Conservation (phyloP, 2,113 vertebrate genomes). For the Megaceryle maxima region DNA sequence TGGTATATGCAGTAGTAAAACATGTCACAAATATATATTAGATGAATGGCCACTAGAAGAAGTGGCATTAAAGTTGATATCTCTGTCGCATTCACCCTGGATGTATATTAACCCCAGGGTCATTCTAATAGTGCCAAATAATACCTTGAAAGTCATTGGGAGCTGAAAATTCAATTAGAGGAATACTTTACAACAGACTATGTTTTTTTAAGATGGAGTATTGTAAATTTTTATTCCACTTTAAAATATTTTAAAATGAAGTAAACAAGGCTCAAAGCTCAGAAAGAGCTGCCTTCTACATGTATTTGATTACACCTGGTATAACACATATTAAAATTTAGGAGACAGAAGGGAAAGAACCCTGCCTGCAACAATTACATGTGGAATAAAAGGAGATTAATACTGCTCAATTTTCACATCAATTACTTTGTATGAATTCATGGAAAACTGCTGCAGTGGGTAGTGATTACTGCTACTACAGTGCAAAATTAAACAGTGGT, state of each 20-base stretch:
- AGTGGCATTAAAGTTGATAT: background rate
- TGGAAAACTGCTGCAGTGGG: background rate
- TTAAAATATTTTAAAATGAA: conserved; percentile 38
- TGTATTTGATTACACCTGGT: conserved; percentile 14
- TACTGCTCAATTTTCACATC: conserved; percentile 2
- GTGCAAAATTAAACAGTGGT: background rate
- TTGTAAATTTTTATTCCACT: conserved; percentile 22
- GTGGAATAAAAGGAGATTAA: conserved; percentile 9
- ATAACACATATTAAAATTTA: background rate
- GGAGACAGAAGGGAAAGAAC: conserved; percentile 10
- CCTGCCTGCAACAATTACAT: background rate
- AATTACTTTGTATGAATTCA: background rate
- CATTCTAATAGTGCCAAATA: background rate
- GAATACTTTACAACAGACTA: background rate
- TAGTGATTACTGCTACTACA: background rate
- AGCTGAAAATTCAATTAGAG: conserved; percentile 16
- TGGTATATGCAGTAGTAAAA: background rate
- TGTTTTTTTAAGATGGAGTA: background rate
- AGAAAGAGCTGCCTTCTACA: background rate
- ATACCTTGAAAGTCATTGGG: background rate
- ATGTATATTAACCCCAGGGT: background rate
- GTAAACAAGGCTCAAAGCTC: background rate
- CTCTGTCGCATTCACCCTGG: background rate
- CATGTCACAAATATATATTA: background rate
- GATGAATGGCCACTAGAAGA: background rate